A percentile compares a stretch with the other conserved stretches of the same genome.
phyloP scores from a whole-genome alignment of 2,113 vertebrate genomes.

The Enhydra lutris region DNA sequence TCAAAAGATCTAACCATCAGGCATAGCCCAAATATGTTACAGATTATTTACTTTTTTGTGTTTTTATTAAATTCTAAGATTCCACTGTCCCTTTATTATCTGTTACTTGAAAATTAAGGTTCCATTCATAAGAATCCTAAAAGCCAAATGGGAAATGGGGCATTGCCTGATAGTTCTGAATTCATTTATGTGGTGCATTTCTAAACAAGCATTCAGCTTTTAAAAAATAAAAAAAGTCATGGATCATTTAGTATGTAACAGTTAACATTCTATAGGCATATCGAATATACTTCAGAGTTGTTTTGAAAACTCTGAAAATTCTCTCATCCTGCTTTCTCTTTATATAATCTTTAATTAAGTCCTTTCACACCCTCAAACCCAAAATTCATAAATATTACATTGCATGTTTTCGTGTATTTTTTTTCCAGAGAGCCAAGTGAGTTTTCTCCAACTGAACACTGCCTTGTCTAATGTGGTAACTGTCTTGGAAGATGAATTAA shows the following conservation, averaged over 20 bases:
- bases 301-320: background rate
- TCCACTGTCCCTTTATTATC: background rate
- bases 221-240: background rate
- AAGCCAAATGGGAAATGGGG: background rate
- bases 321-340: background rate
- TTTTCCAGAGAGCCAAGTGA: background rate
- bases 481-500: background rate
- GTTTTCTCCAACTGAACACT: background rate
- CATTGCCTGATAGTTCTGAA: background rate
- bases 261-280: background rate
- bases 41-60: background rate
- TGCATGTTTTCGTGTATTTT: background rate
- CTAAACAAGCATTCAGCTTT: background rate
- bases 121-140: background rate
- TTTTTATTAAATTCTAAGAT: background rate
- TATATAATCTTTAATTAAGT: constrained; percentile 3
- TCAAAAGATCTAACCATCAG: background rate
- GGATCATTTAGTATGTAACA: background rate
- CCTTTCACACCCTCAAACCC: background rate
- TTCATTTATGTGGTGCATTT: background rate
- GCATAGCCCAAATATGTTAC: background rate
- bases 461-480: background rate
- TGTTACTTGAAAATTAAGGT: background rate
- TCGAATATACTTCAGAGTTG: background rate
- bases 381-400: constrained; percentile 5